phyloP scores from a whole-genome alignment of 2,888 invertebrate species.

The Dynastes grantii region DNA sequence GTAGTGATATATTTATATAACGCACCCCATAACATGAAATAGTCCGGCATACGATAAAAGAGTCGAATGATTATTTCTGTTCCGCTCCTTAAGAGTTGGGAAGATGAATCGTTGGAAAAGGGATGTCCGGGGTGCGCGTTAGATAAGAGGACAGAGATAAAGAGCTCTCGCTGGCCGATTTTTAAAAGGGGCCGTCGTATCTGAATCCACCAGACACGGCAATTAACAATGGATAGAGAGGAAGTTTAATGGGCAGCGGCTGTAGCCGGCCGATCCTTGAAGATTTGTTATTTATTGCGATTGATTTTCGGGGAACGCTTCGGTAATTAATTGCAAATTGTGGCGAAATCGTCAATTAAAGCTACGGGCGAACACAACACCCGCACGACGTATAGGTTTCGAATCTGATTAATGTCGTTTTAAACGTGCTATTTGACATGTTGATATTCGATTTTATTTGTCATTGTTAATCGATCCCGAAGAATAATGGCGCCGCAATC shows the following conservation, averaged over 20 bases:
- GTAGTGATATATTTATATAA: no score
- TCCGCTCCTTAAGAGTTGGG: constrained; percentile 9
- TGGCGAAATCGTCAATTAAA: constrained; percentile 48
- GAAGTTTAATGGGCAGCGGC: constrained; percentile 30
- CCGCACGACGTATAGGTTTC: background rate
- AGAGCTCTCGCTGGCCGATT: background rate
- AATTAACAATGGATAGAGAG: constrained; percentile 19
- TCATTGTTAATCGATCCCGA: background rate
- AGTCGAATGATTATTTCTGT: no score
- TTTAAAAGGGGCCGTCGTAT: background rate
- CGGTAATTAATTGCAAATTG: constrained; percentile 49
- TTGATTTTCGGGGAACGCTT: constrained; percentile 36
- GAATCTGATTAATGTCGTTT: background rate
- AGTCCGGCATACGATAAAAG: no score
- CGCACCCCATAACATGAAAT: no score
- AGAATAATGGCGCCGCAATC: background rate
- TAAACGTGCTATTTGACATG: constrained; percentile 27
- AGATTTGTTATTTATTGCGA: constrained; percentile 51
- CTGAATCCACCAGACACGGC: background rate
- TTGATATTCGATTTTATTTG: constrained; percentile 13
- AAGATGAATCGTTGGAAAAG: constrained; percentile 24
- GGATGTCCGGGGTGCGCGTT: no score
- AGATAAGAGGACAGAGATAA: background rate
- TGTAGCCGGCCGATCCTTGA: constrained; percentile 45
- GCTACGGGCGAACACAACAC: constrained; percentile 19